These are phyloP conservation scores for Zeus faber DNA, from an alignment of 2,113 vertebrate genomes.

Conservation along the genomic window DNA sequence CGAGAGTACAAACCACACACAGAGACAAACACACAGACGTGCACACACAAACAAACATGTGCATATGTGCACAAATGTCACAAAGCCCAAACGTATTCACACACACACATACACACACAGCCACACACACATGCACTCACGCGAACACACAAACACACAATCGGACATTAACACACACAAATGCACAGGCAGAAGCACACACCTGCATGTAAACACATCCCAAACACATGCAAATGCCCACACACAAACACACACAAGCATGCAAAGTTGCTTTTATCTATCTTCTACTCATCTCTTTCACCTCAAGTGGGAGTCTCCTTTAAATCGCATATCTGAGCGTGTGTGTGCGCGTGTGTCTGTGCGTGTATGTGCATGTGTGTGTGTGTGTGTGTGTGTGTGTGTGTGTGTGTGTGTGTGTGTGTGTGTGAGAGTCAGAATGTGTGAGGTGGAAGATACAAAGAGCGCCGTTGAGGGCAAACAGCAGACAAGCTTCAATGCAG, in stretches of 20 bases:
- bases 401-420: slow-evolving; percentile 7
- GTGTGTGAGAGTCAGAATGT: neutral
- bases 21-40: too few relatives aligned
- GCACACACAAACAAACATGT: slow-evolving; percentile 2
- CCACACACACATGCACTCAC: neutral
- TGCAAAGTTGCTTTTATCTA: neutral
- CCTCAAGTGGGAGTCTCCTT: neutral
- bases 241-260: slow-evolving; percentile 2
- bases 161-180: neutral
- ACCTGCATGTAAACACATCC: too few relatives aligned
- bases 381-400: slow-evolving; percentile 12
- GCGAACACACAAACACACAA: slow-evolving; percentile 7
- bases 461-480: neutral
- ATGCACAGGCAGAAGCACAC: too few relatives aligned
- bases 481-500: neutral
- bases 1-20: too few relatives aligned
- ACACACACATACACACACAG: neutral
- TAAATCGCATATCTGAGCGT: neutral
- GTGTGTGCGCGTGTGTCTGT: neutral
- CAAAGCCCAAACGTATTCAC: neutral
- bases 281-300: neutral
- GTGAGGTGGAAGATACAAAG: neutral
- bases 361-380: neutral
- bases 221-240: too few relatives aligned
- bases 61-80: slow-evolving; percentile 5